Conservation (phyloP, 2,797 vertebrate species). For the Synanceia verrucosa region DNA sequence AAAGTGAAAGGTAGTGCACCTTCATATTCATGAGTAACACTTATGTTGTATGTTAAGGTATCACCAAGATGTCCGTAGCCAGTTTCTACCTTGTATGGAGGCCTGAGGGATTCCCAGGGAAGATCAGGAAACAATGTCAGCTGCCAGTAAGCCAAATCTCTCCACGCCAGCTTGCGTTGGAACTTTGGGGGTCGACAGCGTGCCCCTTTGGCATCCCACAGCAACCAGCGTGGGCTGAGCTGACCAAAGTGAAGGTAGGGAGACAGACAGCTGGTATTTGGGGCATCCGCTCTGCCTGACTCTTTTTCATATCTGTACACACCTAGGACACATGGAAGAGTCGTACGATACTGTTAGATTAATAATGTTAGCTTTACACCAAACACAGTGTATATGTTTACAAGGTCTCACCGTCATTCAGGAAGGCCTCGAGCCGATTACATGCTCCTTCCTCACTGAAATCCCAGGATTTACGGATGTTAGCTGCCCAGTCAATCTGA, state of each 20-base stretch:
- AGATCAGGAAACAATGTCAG: conserved; percentile 80
- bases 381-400: not conserved
- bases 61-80: not conserved
- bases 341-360: not conserved
- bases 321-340: conserved; percentile 51
- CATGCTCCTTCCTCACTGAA: conserved; percentile 81
- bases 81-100: conserved; percentile 78
- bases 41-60: not conserved
- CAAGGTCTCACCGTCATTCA: conserved; percentile 71
- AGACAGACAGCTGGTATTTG: conserved; percentile 82
- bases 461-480: conserved; percentile 80
- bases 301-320: conserved; percentile 81
- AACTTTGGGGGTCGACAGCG: conserved; percentile 76
- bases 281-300: conserved; percentile 75
- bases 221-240: conserved; percentile 77
- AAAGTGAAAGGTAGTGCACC: not conserved
- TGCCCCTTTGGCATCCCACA: conserved; percentile 77
- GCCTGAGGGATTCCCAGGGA: conserved; percentile 81
- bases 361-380: not conserved
- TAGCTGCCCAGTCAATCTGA: conserved; percentile 81
- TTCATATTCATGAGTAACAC: not conserved
- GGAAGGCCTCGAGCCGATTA: conserved; percentile 68
- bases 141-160: conserved; percentile 83
- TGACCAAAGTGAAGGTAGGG: conserved; percentile 84
- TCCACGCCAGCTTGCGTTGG: conserved; percentile 82